Evolutionary conservation across 2,797 vertebrate genomes (phyloP).

Genomic region (Enteromius afrohamiltoni): DNA sequence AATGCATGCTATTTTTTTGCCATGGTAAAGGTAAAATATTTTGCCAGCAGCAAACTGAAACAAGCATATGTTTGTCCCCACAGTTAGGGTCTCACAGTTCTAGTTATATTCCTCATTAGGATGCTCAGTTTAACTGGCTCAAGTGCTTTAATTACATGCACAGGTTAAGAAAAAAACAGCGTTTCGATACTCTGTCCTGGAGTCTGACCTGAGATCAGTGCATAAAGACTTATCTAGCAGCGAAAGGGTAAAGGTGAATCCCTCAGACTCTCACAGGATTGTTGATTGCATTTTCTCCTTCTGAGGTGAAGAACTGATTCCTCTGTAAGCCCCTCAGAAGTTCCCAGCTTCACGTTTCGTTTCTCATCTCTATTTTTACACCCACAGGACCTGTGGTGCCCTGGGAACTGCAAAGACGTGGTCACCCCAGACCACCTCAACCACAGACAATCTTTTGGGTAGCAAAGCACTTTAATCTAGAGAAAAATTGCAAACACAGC

Average conservation of each 20-base stretch:
- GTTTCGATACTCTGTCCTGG: neutral
- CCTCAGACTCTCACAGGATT: neutral
- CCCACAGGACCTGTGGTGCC: neutral
- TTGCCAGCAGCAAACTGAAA: neutral
- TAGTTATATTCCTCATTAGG: neutral
- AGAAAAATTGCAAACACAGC: neutral
- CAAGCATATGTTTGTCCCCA: neutral
- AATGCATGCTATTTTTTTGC: too few species aligned
- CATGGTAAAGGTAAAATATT: too few species aligned
- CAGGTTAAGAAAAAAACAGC: neutral
- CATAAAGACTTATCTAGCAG: neutral
- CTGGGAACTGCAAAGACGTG: neutral
- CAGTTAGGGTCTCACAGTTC: too few species aligned
- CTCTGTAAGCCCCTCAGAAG: slow-evolving; percentile 1
- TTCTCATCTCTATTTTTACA: slow-evolving; percentile 2
- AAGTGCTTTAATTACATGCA: neutral
- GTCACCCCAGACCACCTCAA: neutral
- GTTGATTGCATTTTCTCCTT: slow-evolving; percentile 5
- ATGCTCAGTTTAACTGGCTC: neutral
- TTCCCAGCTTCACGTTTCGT: neutral
- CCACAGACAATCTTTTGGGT: neutral
- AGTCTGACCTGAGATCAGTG: slow-evolving; percentile 14
- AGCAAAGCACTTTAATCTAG: neutral
- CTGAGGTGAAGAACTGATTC: slow-evolving; percentile 16
- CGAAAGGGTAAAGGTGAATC: neutral